phyloP scores from a whole-genome alignment of 2,113 vertebrate genomes.

The Ivindomyrus marchei region DNA sequence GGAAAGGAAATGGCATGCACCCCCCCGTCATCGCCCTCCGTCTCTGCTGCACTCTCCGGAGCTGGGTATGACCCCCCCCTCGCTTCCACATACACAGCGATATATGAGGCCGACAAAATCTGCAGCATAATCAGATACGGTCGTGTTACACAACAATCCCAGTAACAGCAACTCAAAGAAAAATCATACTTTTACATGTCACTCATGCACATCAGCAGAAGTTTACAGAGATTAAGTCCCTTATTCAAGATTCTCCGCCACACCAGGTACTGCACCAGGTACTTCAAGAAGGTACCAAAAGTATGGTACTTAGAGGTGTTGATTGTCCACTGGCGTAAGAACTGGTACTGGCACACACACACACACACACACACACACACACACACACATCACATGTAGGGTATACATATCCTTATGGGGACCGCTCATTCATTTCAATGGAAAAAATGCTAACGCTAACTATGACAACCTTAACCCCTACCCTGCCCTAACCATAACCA shows the following conservation, averaged over 20 bases:
- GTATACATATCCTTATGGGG: no score
- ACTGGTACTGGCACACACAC: no score
- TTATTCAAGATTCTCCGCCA: background rate
- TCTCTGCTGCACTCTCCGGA: conserved; percentile 75
- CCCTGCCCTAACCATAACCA: no score
- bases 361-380: no score
- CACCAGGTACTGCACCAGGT: no score
- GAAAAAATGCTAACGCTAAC: no score
- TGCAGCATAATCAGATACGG: background rate
- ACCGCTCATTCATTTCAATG: no score
- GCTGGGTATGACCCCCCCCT: conserved; percentile 56
- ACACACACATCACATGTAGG: no score
- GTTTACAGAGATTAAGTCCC: background rate
- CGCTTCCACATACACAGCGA: background rate
- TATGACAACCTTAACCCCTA: no score
- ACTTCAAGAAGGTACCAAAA: no score
- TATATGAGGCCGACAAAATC: background rate
- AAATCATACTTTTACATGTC: background rate
- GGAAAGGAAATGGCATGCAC: conserved; percentile 75
- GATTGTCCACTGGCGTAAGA: no score
- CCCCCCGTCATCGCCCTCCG: conserved; percentile 77
- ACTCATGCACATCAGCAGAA: background rate
- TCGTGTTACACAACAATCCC: background rate
- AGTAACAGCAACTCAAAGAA: background rate
- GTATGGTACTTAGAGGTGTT: no score